Evolutionary conservation across 2,888 invertebrate species (phyloP).

Genomic region (Suillia variegata): DNA sequence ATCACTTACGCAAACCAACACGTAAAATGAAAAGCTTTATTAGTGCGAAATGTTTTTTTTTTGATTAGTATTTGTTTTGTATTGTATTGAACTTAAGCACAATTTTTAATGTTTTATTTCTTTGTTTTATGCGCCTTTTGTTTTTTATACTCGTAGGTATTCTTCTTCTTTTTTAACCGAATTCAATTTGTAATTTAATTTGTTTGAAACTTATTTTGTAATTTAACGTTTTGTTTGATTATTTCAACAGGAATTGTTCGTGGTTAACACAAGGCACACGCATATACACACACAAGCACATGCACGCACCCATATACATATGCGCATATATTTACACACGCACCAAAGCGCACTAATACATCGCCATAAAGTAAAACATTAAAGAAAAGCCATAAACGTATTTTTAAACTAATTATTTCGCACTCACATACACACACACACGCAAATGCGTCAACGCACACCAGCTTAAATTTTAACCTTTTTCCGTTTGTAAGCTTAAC

Average conservation of each 20-base stretch:
- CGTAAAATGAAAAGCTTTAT: constrained; percentile 45
- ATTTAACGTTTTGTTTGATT: constrained; percentile 18
- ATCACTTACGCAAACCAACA: background rate
- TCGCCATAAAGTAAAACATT: too few species aligned
- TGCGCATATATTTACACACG: too few species aligned
- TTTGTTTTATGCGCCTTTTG: background rate
- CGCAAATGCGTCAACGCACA: too few species aligned
- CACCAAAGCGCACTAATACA: too few species aligned
- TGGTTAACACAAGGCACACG: constrained; percentile 34
- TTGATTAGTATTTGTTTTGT: constrained; percentile 11
- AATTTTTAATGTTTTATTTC: constrained; percentile 3
- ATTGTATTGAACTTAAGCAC: constrained; percentile 7
- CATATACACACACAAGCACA: constrained; percentile 19
- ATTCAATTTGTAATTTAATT: constrained; percentile 25
- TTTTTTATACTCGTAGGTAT: background rate
- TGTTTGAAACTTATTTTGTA: too few species aligned
- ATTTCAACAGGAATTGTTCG: constrained; percentile 42
- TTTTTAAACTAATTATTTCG: too few species aligned
- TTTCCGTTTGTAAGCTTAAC: too few species aligned
- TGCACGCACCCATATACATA: constrained; percentile 23
- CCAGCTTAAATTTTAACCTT: too few species aligned
- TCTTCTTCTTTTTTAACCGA: constrained; percentile 22
- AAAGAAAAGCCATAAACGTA: too few species aligned
- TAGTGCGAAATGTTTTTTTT: constrained; percentile 45
- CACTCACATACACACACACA: too few species aligned